phyloP scores from a whole-genome alignment of 1,140 invertebrate genomes.

The Globodera ellingtonae region DNA sequence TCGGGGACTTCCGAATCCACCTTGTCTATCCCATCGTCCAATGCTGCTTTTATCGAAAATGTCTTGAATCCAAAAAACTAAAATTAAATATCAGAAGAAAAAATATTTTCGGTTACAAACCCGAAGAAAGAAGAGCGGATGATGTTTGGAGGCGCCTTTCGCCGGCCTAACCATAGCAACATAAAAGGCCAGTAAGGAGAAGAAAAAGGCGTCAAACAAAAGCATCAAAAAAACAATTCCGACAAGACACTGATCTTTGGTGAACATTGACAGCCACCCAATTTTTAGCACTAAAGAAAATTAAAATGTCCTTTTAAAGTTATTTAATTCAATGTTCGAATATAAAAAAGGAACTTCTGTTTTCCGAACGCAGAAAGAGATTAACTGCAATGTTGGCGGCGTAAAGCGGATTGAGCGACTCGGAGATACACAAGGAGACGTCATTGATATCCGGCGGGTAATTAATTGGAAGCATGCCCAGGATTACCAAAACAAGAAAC shows the following conservation, averaged over 20 bases:
- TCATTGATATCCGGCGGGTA: constrained; percentile 27
- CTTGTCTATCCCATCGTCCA: constrained; percentile 21
- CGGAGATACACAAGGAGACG: constrained; percentile 39
- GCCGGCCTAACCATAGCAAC: constrained; percentile 46
- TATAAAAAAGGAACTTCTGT: constrained; percentile 31
- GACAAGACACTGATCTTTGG: constrained; percentile 36
- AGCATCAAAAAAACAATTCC: constrained; percentile 50
- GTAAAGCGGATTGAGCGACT: constrained; percentile 40
- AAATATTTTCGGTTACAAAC: background rate
- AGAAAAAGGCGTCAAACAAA: constrained; percentile 40
- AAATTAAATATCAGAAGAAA: too few species aligned
- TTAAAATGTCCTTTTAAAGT: too few species aligned
- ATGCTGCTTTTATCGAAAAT: background rate
- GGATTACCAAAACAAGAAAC: constrained; percentile 2
- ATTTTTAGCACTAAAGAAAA: too few species aligned
- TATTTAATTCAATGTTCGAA: too few species aligned
- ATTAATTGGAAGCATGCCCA: constrained; percentile 20
- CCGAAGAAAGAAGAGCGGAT: constrained; percentile 47
- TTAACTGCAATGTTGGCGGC: constrained; percentile 40
- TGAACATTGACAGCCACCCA: constrained; percentile 46
- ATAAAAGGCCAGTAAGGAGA: constrained; percentile 43
- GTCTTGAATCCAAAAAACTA: background rate
- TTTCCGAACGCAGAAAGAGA: constrained; percentile 34
- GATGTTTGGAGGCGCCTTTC: constrained; percentile 38
- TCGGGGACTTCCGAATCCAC: constrained; percentile 26